Evolutionary conservation across 2,797 vertebrate species (phyloP), one percentile per base, ranked within the genome.

Genomic region (Gymnothorax reevesii): DNA sequence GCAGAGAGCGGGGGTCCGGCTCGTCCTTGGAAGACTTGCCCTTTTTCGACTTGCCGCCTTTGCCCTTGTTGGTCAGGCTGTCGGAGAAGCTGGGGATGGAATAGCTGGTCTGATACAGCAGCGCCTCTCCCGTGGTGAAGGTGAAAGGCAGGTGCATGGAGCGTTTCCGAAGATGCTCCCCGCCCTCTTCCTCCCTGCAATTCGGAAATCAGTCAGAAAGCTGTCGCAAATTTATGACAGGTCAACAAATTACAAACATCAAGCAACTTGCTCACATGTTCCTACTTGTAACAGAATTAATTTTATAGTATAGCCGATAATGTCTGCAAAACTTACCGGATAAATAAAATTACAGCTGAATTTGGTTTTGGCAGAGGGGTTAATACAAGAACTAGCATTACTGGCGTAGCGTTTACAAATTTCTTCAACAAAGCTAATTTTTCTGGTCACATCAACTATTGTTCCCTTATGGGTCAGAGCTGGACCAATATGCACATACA

Each of bases 121-220:
- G 90, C 17, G 96, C 97, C 89, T 98, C 97, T 0, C 97, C 97
- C 0, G 96, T 97, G 33, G 95, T 93, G 49, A 95, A 97, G 73
- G 94, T 96, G 83, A 98, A 97, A 1, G 97, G 97, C 22, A 97
- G 94, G 85, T 96, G 95, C 92, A 96, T 92, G 79, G 94, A 96
- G 25, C 95, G 95, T 88, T 96, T 97, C 42, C 52, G 88, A 86
- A 97, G 87, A 71, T 97, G 95, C 83, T 97, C 96, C 12, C 96
- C 96, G 25, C 96, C 97, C 89, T 98, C 97, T 89, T 97, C 95
- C 83, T 97, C 96, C 90, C 97, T 98, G 90, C 0, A 3, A 57
- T 82, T 17, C 64, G 0, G 75, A 73, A 88, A 80, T 5, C 73
- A 77, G 33, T 42, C 27, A 42, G 2, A 13, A 75, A 69, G 22